A percentile compares a stretch with the other conserved stretches of the same genome.
Evolutionary conservation across 2,888 invertebrate genomes (phyloP).

Genomic region (Scaeva pyrastri): DNA sequence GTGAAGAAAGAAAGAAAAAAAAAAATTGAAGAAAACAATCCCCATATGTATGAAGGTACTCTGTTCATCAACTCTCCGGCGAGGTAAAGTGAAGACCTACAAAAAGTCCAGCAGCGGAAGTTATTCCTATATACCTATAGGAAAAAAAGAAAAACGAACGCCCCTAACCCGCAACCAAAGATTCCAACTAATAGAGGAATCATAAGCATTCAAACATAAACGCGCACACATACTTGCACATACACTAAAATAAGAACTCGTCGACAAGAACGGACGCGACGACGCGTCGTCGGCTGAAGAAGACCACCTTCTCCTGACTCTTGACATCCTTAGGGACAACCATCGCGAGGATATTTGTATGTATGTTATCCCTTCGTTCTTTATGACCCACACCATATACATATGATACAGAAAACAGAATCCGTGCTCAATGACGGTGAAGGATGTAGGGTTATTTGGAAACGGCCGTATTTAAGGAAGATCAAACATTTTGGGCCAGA

Average conservation of each 20-base stretch:
- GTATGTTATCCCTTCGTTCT: conserved; percentile 65
- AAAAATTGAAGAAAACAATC: conserved; percentile 45
- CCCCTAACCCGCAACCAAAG: conserved; percentile 56
- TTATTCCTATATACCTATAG: conserved; percentile 16
- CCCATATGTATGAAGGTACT: conserved; percentile 28
- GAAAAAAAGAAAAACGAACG: conserved; percentile 4
- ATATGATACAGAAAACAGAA: conserved; percentile 46
- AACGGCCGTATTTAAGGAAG: conserved; percentile 4
- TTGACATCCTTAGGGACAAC: conserved; percentile 69
- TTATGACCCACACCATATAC: conserved; percentile 21
- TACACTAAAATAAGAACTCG: neutral
- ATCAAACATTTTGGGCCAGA: neutral
- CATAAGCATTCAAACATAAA: conserved; percentile 47
- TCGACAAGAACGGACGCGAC: neutral
- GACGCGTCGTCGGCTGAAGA: neutral
- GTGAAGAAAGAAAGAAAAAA: conserved; percentile 41
- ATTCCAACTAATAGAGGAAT: conserved; percentile 70
- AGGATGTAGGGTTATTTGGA: conserved; percentile 29
- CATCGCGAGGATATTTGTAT: conserved; percentile 71
- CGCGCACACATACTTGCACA: conserved; percentile 13
- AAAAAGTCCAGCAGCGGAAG: conserved; percentile 71
- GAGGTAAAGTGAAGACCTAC: conserved; percentile 47
- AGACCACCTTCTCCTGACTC: conserved; percentile 61
- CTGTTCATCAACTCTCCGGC: conserved; percentile 38
- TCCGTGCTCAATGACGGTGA: conserved; percentile 67